A percentile compares a stretch with the other conserved stretches of the same genome.
phyloP scores from a whole-genome alignment of 2,113 vertebrate genomes.

The Trogon surrucura region DNA sequence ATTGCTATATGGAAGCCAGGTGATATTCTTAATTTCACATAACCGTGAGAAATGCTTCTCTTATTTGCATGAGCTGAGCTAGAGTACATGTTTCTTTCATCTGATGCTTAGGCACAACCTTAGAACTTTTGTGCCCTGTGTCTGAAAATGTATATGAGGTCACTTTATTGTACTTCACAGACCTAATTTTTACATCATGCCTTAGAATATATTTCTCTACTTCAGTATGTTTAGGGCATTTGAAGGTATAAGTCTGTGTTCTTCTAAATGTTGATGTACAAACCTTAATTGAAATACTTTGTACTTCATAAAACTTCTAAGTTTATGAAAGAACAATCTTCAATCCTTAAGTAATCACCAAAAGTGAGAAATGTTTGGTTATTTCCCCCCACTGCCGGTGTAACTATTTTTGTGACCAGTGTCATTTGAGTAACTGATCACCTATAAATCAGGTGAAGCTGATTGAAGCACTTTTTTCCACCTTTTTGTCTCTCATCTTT shows the following conservation, averaged over 20 bases:
- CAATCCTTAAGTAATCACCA: background rate
- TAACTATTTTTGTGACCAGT: background rate
- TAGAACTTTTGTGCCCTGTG: background rate
- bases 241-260: background rate
- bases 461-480: background rate
- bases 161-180: background rate
- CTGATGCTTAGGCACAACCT: background rate
- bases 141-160: background rate
- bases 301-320: background rate
- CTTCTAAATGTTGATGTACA: background rate
- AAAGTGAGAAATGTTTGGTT: background rate
- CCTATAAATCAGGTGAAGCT: background rate
- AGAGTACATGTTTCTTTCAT: background rate
- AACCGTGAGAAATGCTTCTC: background rate
- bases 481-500: background rate
- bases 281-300: background rate
- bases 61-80: background rate
- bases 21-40: background rate
- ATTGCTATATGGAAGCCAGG: background rate
- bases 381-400: background rate
- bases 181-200: background rate
- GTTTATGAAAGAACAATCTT: background rate
- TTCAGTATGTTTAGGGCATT: background rate
- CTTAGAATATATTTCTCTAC: background rate
- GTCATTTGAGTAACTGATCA: background rate